Percentiles rank a stretch among this genome's conserved stretches.
Evolutionary conservation across 2,113 vertebrate species (phyloP).

Genomic region (Cyphomyrus plagiostoma): DNA sequence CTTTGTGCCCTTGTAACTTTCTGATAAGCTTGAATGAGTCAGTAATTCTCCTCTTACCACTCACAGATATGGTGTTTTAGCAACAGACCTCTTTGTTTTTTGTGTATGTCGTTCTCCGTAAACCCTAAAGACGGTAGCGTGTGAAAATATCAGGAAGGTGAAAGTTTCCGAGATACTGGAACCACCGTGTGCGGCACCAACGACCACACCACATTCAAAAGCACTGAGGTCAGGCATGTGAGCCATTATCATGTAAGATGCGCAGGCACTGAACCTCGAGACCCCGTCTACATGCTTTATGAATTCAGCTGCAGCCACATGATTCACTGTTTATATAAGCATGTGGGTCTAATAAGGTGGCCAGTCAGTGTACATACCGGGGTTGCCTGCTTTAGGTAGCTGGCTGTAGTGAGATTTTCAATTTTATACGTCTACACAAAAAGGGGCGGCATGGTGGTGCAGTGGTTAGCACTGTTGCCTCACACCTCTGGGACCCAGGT

Average conservation of each 20-base stretch:
- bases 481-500: too few relatives aligned
- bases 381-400: neutral
- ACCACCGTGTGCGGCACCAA: too few relatives aligned
- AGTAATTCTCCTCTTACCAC: neutral
- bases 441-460: too few relatives aligned
- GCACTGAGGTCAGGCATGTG: neutral
- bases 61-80: neutral
- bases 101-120: neutral
- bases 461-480: too few relatives aligned
- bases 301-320: neutral
- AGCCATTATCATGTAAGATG: neutral
- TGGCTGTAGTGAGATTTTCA: neutral
- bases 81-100: neutral
- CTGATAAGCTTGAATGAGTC: neutral
- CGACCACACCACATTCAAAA: too few relatives aligned
- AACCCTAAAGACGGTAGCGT: neutral
- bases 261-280: too few relatives aligned
- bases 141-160: neutral
- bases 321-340: neutral
- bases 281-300: neutral
- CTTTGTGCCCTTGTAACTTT: neutral
- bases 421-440: neutral
- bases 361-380: neutral
- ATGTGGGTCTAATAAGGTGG: neutral
- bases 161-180: neutral